A percentile compares a stretch with the other conserved stretches of the same genome.
These are phyloP conservation scores for Albula goreensis DNA, from an alignment of 2,113 vertebrate genomes.

Conservation along the genomic window DNA sequence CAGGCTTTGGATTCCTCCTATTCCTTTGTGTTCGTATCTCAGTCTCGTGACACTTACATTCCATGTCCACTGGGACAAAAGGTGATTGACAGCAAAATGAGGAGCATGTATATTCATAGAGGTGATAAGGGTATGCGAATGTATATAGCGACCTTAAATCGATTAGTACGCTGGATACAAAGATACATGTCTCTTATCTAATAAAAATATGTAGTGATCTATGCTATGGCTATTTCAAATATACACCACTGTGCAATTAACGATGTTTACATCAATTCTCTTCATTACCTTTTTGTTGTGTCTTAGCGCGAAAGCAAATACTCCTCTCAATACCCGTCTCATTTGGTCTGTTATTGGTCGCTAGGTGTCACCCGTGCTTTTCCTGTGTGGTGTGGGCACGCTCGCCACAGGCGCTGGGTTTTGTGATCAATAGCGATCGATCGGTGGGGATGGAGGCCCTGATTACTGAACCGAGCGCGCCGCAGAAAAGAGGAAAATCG, in stretches of 20 bases:
- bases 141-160: neutral
- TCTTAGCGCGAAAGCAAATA: neutral
- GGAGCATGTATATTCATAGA: no score
- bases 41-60: no score
- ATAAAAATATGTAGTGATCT: neutral
- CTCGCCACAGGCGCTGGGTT: constrained; percentile 75
- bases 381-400: constrained; percentile 53
- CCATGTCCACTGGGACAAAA: no score
- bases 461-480: constrained; percentile 78
- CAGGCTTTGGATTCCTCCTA: neutral
- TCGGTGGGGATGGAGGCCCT: constrained; percentile 76
- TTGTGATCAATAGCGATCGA: constrained; percentile 78
- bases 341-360: constrained; percentile 44
- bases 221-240: no score
- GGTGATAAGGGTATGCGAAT: neutral
- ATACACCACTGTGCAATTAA: neutral
- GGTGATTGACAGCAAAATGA: no score
- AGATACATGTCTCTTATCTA: neutral
- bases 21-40: neutral
- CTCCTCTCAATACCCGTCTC: constrained; percentile 5
- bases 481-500: constrained; percentile 74
- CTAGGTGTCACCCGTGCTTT: constrained; percentile 70
- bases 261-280: neutral
- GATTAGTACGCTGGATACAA: neutral
- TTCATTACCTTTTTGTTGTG: neutral